Evolutionary conservation across 2,113 vertebrate species (phyloP), one percentile per base, ranked within the genome.

Genomic region (Ursus arctos): DNA sequence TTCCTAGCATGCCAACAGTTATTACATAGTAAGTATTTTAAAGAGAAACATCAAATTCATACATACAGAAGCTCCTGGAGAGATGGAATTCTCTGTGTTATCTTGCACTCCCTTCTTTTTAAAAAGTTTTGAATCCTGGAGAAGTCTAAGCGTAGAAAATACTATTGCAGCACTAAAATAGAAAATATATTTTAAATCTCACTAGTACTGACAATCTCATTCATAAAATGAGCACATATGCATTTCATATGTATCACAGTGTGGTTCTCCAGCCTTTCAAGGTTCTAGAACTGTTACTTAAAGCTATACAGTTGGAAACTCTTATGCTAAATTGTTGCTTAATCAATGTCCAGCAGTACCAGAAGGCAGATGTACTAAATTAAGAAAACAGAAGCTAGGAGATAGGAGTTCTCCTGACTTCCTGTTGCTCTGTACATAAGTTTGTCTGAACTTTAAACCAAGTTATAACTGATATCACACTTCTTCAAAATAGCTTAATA

Each of bases 61-160:
- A 98, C 98, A 51, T 98, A 99, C 98, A 85, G 2, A 98, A 91
- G 18, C 9, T 22, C 33, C 26, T 31, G 7, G 16, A 93, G 88
- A 97, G 97, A 84, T 24, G 59, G 14, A 24, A 11, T 51, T 93
- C 36, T 98, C 88, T 97, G 31, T 13, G 9, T 89, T 83, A 81
- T 88, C 95, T 55, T 14, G 43, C 26, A 18, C 36, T 43, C 2
- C 1, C 4, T 98, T 96, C 76, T 74, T 79, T n/a, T 97, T 97
- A 91, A 99, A 98, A 91, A 99, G 82, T 93, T 98, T 98, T 77
- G 99, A 99, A 18, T 99, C 99, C 97, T 99, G 99, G 82, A 99
- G 98, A 88, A 99, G 98, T 95, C 84, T 98, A 96, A 99, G 98
- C 49, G 99, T 98, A 92, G 99, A 99, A 92, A 99, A 99, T 86